phyloP scores from a whole-genome alignment of 2,113 vertebrate genomes.

The Passerina amoena region DNA sequence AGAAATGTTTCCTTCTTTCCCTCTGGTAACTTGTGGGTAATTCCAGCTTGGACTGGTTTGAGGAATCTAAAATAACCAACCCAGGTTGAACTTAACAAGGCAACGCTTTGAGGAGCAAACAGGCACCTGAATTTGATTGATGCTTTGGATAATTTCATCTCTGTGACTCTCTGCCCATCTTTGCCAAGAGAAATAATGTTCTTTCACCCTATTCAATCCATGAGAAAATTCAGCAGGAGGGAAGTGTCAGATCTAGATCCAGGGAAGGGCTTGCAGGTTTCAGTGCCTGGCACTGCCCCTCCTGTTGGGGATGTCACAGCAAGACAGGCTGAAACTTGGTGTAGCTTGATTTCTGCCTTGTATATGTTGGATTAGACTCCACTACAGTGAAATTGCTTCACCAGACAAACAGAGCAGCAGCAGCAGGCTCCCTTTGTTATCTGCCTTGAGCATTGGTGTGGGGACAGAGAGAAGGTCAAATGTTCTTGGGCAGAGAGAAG shows the following conservation, averaged over 20 bases:
- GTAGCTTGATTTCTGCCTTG: background rate
- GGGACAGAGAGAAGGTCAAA: background rate
- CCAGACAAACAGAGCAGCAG: background rate
- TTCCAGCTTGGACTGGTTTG: background rate
- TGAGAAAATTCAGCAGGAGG: background rate
- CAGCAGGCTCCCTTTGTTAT: background rate
- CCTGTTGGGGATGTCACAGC: background rate
- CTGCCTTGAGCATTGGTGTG: background rate
- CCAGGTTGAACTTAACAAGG: background rate
- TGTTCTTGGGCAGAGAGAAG: background rate
- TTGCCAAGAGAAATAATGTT: background rate
- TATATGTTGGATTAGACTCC: background rate
- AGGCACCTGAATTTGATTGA: background rate
- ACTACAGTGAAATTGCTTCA: background rate
- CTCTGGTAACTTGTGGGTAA: background rate
- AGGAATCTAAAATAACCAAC: background rate
- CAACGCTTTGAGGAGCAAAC: background rate
- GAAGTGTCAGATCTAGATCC: background rate
- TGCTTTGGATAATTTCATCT: background rate
- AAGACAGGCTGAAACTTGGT: background rate
- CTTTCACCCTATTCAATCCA: background rate
- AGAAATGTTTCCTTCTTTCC: background rate
- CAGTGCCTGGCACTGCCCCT: background rate
- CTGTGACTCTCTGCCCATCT: background rate
- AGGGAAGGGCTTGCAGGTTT: background rate